Base-by-base conservation (phyloP, 2,797 vertebrate genomes). In the Synanceia verrucosa region DNA sequence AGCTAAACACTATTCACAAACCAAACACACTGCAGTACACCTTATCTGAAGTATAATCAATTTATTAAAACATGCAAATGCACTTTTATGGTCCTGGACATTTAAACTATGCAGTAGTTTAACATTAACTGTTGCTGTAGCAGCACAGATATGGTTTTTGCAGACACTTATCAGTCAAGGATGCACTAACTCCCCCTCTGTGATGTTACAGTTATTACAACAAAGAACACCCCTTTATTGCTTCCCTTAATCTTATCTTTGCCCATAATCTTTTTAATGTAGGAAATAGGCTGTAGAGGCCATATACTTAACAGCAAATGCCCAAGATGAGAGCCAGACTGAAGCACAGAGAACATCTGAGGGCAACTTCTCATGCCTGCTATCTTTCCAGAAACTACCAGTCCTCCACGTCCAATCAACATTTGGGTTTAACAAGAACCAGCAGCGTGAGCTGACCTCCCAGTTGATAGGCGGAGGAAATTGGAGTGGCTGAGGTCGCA, bases 381-480 rank as follows among this genome's bases (percentile, higher is more conserved):
- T 21, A 24, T 46, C 48, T 34, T 66, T 56, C 47, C 60, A 60
- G 50, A 68, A 82, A 58, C 74, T n/a, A 33, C 64, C 61, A 19
- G 50, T 26, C 56, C 56, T 58, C 57, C 34, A 60, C 26, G 52
- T 57, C 65, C 47, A 47, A 70, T 72, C 68, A 64, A 47, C 55
- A 66, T 71, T 86, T 44, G 39, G 71, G 56, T 83, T 84, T 90
- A 93, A 91, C 71, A 70, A 87, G 85, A 79, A 87, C 73, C 90
- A 92, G 86, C 66, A 87, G 89, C 10, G 56, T 57, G 79, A 79
- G 67, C 29, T 79, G 81, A 90, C 84, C 88, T 84, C 47, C 8
- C 2, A 34, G 77, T 76, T 89, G 77, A 60, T 26, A 63, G 83
- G 73, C 66, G 68, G 82, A 90, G 92, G 90, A 91, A 92, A 88